Conservation (phyloP, 2,888 invertebrate genomes). For the Glomeris marginata region DNA sequence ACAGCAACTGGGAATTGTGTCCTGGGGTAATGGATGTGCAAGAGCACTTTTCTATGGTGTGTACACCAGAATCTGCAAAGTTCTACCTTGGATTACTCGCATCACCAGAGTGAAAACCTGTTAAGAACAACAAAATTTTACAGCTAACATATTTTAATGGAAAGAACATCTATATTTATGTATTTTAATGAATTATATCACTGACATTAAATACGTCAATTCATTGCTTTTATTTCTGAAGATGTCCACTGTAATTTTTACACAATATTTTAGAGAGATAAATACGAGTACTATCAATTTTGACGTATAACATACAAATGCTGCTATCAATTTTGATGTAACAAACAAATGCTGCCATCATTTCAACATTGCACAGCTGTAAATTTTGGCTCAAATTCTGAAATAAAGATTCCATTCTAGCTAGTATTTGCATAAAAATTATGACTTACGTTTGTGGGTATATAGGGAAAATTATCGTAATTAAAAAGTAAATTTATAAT, state of each 20-base stretch:
- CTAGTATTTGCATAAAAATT: neutral
- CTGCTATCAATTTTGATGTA: neutral
- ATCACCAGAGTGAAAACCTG: conserved; percentile 8
- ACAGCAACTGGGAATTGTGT: conserved; percentile 10
- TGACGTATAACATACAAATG: too few relatives aligned
- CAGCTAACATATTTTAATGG: too few relatives aligned
- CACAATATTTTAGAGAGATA: too few relatives aligned
- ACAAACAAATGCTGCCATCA: neutral
- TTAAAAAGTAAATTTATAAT: too few relatives aligned
- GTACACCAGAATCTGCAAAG: conserved; percentile 11
- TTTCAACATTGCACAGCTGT: too few relatives aligned
- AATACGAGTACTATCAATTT: too few relatives aligned
- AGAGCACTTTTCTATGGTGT: conserved; percentile 11
- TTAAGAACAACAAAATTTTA: conserved; percentile 3
- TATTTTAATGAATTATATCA: too few relatives aligned
- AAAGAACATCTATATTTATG: neutral
- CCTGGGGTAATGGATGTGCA: conserved; percentile 13
- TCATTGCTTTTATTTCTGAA: too few relatives aligned
- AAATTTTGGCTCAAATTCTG: too few relatives aligned
- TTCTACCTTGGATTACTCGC: conserved; percentile 6
- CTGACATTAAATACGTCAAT: too few relatives aligned
- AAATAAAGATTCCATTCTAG: neutral
- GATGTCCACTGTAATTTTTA: too few relatives aligned
- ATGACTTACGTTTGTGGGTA: neutral
- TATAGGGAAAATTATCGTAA: too few relatives aligned